These are phyloP conservation scores for Zalophus californianus DNA, from an alignment of 2,797 vertebrate genomes.

Conservation along the genomic window DNA sequence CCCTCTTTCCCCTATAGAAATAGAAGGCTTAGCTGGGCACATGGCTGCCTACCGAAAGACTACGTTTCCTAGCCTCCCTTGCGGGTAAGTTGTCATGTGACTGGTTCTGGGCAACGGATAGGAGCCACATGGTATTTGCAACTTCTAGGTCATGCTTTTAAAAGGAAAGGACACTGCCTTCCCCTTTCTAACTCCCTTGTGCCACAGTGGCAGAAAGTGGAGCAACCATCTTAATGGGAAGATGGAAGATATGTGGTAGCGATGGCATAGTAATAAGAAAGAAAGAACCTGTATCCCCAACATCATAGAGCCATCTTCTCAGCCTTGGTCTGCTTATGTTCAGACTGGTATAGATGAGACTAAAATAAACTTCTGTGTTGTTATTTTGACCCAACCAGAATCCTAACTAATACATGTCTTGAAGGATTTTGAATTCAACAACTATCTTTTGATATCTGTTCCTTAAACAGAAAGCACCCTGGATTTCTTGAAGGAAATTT, in stretches of 20 bases:
- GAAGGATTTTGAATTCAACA: background rate
- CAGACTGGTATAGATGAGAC: background rate
- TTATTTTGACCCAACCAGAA: background rate
- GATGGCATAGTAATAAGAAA: background rate
- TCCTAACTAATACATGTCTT: background rate
- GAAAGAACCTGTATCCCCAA: background rate
- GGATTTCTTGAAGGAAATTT: background rate
- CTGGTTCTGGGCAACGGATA: background rate
- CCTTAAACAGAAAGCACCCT: background rate
- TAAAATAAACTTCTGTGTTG: background rate
- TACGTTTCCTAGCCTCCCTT: background rate
- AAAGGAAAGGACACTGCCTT: background rate
- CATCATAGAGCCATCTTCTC: background rate
- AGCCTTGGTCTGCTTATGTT: background rate
- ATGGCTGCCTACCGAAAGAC: background rate
- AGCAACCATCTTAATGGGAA: background rate
- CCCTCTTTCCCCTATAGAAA: background rate
- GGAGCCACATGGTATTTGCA: background rate
- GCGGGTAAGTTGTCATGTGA: background rate
- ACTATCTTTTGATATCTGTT: background rate
- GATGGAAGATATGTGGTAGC: background rate
- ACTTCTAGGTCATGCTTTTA: background rate
- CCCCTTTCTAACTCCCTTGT: background rate
- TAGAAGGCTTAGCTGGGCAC: background rate
- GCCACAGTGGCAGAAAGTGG: background rate